phyloP scores from a whole-genome alignment of 2,797 vertebrate genomes.

The Eupleurogrammus muticus region DNA sequence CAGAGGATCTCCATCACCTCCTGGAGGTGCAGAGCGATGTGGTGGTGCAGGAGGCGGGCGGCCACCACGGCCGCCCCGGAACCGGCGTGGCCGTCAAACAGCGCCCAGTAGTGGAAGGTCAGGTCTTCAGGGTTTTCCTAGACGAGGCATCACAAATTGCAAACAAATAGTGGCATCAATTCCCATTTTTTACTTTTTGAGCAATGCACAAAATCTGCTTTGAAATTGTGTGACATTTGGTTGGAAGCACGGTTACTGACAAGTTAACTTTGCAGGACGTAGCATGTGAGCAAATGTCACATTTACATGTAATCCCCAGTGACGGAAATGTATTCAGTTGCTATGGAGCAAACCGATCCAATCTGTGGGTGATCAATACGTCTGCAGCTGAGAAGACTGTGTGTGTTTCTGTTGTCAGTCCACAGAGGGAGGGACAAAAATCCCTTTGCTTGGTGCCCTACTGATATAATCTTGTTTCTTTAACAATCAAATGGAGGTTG shows the following conservation, averaged over 20 bases:
- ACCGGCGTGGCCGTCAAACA: slow-evolving; percentile 97
- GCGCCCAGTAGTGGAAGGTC: slow-evolving; percentile 93
- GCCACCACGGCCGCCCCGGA: slow-evolving; percentile 93
- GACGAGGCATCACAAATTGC: no score
- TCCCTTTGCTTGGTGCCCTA: background rate
- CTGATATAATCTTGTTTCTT: no score
- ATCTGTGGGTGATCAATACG: background rate
- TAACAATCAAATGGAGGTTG: background rate
- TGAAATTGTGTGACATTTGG: no score
- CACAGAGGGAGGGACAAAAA: background rate
- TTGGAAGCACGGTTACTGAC: no score
- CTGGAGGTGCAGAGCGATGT: slow-evolving; percentile 92
- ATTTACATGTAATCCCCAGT: background rate
- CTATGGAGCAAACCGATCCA: background rate
- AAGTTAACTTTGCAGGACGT: background rate
- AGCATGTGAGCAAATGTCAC: background rate
- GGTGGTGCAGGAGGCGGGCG: slow-evolving; percentile 92
- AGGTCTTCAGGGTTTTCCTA: slow-evolving; percentile 88
- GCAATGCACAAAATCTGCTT: no score
- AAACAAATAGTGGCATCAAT: no score
- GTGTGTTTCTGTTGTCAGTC: background rate
- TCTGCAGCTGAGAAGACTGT: background rate
- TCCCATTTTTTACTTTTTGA: no score
- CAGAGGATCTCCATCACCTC: slow-evolving; percentile 92
- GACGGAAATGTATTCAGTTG: background rate